Conservation (phyloP, 2,797 vertebrate species). For the Chloroceryle inda region DNA sequence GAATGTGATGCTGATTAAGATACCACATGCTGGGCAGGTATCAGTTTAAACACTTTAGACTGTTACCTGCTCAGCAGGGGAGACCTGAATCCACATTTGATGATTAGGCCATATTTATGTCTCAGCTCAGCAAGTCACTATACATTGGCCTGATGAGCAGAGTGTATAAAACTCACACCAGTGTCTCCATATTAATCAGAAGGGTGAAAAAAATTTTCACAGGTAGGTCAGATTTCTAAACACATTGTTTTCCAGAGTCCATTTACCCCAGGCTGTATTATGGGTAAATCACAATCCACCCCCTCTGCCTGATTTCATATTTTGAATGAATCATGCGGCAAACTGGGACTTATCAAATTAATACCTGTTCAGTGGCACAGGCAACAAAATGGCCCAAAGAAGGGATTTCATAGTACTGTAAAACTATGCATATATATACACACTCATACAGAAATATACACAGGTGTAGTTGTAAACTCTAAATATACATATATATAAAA, state of each 20-base stretch:
- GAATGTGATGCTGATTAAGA: constrained; percentile 75
- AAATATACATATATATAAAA: background rate
- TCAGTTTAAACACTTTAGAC: constrained; percentile 77
- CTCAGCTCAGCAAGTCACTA: constrained; percentile 59
- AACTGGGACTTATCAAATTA: constrained; percentile 15
- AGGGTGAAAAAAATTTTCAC: constrained; percentile 1
- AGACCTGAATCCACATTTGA: constrained; percentile 60
- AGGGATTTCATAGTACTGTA: background rate
- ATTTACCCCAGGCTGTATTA: constrained; percentile 3
- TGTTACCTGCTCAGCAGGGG: constrained; percentile 72
- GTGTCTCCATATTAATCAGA: constrained; percentile 47
- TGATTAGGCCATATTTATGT: constrained; percentile 72
- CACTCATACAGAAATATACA: background rate
- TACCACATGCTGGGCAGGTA: constrained; percentile 73
- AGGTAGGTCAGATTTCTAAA: constrained; percentile 8
- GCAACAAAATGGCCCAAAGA: background rate
- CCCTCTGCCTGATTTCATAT: background rate
- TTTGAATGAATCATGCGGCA: constrained; percentile 5
- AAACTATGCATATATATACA: background rate
- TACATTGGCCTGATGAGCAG: constrained; percentile 8
- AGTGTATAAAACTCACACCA: background rate
- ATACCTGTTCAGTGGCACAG: background rate
- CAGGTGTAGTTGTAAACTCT: background rate
- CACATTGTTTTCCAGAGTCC: background rate
- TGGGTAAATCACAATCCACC: background rate